These are phyloP conservation scores for Microctenopoma lineatum DNA, from an alignment of 2,797 vertebrate species.

Conservation along the genomic window DNA sequence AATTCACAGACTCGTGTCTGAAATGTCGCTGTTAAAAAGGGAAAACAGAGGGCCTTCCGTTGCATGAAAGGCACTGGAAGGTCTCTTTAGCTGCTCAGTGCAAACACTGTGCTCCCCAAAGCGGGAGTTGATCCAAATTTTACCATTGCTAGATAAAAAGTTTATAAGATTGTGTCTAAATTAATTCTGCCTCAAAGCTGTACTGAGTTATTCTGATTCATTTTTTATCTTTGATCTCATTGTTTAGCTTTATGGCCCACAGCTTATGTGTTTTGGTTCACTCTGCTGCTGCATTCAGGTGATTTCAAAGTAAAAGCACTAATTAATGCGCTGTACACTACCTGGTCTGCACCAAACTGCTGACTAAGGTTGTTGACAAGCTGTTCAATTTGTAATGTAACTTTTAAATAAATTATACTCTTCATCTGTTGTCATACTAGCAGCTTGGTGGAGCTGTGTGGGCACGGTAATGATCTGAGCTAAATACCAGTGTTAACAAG, in stretches of 20 bases:
- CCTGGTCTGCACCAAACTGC: not conserved
- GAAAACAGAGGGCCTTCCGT: slow-evolving; percentile 59
- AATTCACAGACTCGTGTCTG: slow-evolving; percentile 65
- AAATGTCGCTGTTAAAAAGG: slow-evolving; percentile 84
- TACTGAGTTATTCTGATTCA: not conserved
- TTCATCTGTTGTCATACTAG: no score
- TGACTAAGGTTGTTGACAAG: not conserved
- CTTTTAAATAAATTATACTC: no score
- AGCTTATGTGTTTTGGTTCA: not conserved
- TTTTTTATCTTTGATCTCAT: not conserved
- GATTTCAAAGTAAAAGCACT: not conserved
- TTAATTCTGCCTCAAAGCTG: slow-evolving; percentile 20
- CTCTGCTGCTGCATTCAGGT: not conserved
- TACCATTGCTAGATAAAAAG: slow-evolving; percentile 6
- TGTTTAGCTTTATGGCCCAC: not conserved
- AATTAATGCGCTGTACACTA: not conserved
- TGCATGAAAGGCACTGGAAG: slow-evolving; percentile 68
- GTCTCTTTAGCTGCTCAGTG: slow-evolving; percentile 45
- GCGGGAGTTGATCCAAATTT: slow-evolving; percentile 16
- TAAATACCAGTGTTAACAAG: no score
- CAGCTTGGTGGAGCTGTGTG: no score
- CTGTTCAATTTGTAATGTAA: not conserved
- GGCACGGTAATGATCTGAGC: no score
- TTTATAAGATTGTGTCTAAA: slow-evolving; percentile 13
- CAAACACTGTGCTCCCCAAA: slow-evolving; percentile 22